A percentile compares a stretch with the other conserved stretches of the same genome.
Evolutionary conservation across 2,797 vertebrate species (phyloP).

Genomic region (Anomalospiza imberbis): DNA sequence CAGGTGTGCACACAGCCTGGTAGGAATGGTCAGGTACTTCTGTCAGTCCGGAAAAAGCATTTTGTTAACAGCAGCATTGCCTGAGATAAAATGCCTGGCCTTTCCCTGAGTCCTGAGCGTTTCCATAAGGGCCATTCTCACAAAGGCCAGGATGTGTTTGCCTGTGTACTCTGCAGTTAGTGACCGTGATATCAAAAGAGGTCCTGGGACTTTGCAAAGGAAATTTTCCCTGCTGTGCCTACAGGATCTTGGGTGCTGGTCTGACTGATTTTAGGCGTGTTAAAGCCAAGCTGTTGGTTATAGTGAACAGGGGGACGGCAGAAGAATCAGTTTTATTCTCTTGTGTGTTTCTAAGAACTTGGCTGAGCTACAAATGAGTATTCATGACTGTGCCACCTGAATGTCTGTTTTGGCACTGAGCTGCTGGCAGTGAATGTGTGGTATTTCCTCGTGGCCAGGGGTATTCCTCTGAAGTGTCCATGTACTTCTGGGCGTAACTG

Average conservation of each 20-base stretch:
- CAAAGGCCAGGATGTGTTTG: not conserved
- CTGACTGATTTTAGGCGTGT: not conserved
- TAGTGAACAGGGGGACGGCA: not conserved
- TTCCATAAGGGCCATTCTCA: not conserved
- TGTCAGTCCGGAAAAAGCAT: not conserved
- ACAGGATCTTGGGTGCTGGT: not conserved
- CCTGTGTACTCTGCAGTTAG: not conserved
- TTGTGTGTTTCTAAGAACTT: not conserved
- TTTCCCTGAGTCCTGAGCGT: not conserved
- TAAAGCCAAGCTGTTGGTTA: not conserved
- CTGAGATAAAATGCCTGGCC: not conserved
- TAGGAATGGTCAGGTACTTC: not conserved
- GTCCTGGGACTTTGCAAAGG: not conserved
- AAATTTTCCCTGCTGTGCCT: not conserved
- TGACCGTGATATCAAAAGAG: not conserved
- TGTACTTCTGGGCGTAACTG: accelerated
- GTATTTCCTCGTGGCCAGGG: accelerated
- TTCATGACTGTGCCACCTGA: not conserved
- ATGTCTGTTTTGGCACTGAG: not conserved
- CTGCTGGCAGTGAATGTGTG: not conserved
- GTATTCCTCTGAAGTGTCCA: accelerated
- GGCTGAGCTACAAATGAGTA: not conserved
- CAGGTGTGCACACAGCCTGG: accelerated
- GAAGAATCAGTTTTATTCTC: not conserved
- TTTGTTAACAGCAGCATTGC: not conserved